Evolutionary conservation across 2,797 vertebrate species (phyloP).

Genomic region (Anguilla marmorata): DNA sequence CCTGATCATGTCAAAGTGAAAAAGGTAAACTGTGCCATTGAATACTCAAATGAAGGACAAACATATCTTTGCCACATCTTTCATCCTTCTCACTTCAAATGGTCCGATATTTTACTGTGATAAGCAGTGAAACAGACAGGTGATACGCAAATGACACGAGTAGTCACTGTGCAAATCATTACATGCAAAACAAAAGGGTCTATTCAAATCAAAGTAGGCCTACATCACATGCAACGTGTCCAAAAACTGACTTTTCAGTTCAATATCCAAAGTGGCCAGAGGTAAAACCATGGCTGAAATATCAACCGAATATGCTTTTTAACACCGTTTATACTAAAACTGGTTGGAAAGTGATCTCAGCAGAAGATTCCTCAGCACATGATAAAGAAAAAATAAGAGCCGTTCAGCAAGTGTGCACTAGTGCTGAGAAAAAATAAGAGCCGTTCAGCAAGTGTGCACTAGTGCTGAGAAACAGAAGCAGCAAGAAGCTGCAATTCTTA

Average conservation of each 20-base stretch:
- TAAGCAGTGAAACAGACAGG: not conserved
- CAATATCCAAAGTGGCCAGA: too few species aligned
- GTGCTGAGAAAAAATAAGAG: too few species aligned
- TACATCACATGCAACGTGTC: not conserved
- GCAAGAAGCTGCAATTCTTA: too few species aligned
- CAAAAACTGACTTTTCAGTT: not conserved
- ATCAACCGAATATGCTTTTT: too few species aligned
- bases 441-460: too few species aligned
- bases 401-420: too few species aligned
- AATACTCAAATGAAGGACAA: not conserved
- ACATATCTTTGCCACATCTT: not conserved
- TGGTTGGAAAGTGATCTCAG: too few species aligned
- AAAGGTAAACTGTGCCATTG: not conserved
- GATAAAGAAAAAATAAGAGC: too few species aligned
- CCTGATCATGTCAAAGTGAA: not conserved
- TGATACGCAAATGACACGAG: not conserved
- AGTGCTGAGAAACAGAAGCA: too few species aligned
- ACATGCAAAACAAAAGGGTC: not conserved
- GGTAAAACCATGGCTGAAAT: too few species aligned
- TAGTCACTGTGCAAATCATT: slow-evolving; percentile 21
- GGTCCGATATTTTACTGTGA: not conserved
- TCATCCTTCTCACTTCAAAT: not conserved
- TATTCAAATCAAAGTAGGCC: not conserved
- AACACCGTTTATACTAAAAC: too few species aligned
- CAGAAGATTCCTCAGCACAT: too few species aligned